phyloP scores from a whole-genome alignment of 2,888 invertebrate species.

The Tetragnatha montana region DNA sequence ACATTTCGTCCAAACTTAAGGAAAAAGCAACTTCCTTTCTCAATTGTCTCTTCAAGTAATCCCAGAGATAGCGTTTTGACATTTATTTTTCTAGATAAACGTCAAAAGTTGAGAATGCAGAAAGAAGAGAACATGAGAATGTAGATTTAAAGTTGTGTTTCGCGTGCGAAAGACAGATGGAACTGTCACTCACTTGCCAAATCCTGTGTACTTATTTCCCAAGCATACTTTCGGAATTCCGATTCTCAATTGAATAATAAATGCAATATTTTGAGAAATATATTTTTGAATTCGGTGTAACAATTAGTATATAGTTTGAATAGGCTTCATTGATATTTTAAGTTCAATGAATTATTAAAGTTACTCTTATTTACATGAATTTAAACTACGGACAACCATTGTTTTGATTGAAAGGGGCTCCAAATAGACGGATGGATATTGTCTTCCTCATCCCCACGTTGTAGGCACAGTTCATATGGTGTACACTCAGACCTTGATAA shows the following conservation, averaged over 20 bases:
- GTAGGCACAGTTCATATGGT: no score
- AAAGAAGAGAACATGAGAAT: conserved; percentile 4
- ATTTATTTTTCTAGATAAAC: conserved; percentile 38
- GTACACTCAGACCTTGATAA: no score
- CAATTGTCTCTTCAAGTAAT: background rate
- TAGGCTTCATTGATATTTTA: no score
- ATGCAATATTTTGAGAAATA: no score
- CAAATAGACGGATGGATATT: no score
- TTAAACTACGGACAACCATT: no score
- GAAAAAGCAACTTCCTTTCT: background rate
- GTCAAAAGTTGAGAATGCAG: conserved; percentile 10
- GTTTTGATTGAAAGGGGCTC: no score
- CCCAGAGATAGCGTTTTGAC: conserved; percentile 19
- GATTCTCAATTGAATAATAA: background rate
- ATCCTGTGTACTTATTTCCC: conserved; percentile 1
- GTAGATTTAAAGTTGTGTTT: conserved; percentile 12
- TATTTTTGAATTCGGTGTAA: no score
- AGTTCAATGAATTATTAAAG: no score
- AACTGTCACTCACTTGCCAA: conserved; percentile 19
- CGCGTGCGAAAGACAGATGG: conserved; percentile 11
- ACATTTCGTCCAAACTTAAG: background rate
- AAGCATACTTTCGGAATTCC: background rate
- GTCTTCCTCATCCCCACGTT: no score
- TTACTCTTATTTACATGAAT: no score
- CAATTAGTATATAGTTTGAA: no score